Evolutionary conservation across 2,888 invertebrate genomes (phyloP).

Genomic region (Hartigia nigra): DNA sequence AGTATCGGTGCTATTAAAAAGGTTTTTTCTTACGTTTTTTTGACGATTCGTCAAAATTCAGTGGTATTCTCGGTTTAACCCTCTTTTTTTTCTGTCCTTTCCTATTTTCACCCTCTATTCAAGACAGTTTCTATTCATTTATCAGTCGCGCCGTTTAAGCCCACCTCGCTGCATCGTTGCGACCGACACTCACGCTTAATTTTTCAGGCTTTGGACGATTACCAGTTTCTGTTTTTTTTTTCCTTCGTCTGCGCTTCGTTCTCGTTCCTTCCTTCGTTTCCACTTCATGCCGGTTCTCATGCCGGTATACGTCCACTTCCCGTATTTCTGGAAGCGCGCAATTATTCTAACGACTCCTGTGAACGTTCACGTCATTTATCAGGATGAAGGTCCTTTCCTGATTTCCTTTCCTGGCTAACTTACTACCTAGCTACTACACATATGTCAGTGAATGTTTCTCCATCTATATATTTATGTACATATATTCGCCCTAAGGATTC

Average conservation of each 20-base stretch:
- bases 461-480: not conserved
- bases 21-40: not conserved
- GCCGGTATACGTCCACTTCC: conserved; percentile 27
- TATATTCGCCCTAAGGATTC: not conserved
- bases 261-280: not conserved
- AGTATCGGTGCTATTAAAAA: not conserved
- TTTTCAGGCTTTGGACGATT: conserved; percentile 52
- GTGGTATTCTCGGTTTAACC: not conserved
- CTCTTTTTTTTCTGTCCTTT: conserved; percentile 8
- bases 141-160: conserved; percentile 35
- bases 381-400: conserved; percentile 37
- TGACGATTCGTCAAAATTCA: not conserved
- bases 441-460: not conserved
- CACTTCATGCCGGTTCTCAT: not conserved
- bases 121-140: conserved; percentile 38
- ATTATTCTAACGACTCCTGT: conserved; percentile 37
- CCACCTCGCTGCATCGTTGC: conserved; percentile 24
- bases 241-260: conserved; percentile 4
- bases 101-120: not conserved
- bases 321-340: conserved; percentile 46
- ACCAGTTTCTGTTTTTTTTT: conserved; percentile 37
- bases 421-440: not conserved
- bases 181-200: conserved; percentile 49
- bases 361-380: conserved; percentile 47
- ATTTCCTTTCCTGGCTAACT: conserved; percentile 5